Conservation (phyloP, 2,888 invertebrate genomes). For the Penaeus monodon region DNA sequence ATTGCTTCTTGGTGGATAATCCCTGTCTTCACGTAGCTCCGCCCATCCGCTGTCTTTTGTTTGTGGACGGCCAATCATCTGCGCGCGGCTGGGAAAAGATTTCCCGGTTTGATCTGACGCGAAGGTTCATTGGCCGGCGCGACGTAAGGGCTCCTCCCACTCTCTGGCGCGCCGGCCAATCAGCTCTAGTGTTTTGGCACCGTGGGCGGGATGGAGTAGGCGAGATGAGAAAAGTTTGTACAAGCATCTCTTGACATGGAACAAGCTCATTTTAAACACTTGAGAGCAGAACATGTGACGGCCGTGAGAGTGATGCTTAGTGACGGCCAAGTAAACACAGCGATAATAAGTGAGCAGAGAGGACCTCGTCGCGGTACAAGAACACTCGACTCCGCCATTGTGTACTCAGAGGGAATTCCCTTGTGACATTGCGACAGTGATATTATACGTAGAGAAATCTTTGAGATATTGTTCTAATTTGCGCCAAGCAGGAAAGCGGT, state of each 20-base stretch:
- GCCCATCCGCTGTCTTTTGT: slow-evolving; percentile 47
- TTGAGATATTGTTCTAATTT: not conserved
- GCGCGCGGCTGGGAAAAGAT: not conserved
- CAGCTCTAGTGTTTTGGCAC: not conserved
- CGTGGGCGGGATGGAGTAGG: slow-evolving; percentile 36
- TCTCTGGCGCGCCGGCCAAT: slow-evolving; percentile 5
- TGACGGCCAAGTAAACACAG: slow-evolving; percentile 8
- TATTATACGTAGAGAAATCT: not conserved
- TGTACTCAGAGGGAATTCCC: not conserved
- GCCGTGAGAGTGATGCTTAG: slow-evolving; percentile 19
- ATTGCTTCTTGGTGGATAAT: slow-evolving; percentile 44
- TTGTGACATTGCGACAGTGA: too few relatives aligned
- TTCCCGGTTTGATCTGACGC: not conserved
- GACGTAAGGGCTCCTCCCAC: slow-evolving; percentile 5
- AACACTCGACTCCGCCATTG: not conserved
- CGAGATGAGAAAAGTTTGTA: slow-evolving; percentile 40
- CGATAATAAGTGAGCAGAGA: slow-evolving; percentile 9
- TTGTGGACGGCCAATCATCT: slow-evolving; percentile 12
- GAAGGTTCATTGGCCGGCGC: slow-evolving; percentile 6
- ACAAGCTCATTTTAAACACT: slow-evolving; percentile 55
- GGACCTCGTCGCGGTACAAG: not conserved
- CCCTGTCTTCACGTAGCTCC: slow-evolving; percentile 10
- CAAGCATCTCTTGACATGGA: slow-evolving; percentile 50
- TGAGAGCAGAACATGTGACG: slow-evolving; percentile 54
- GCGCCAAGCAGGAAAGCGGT: not conserved